Conservation (phyloP, 2,888 invertebrate species). For the Ditula angustiorana region DNA sequence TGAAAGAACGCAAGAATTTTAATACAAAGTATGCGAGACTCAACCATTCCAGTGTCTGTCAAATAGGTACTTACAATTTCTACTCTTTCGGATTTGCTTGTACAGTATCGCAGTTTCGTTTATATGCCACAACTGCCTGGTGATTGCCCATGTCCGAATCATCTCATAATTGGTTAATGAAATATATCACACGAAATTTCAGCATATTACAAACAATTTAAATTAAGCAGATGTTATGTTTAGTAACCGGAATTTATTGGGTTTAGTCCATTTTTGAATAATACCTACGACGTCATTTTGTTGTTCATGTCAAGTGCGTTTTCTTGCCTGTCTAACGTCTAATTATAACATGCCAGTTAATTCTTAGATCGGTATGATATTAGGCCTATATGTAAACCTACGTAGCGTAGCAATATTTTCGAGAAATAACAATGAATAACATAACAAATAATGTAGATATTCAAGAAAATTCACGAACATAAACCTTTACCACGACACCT, state of each 20-base stretch:
- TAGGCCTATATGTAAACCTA: background rate
- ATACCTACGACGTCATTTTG: conserved; percentile 17
- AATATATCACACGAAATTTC: conserved; percentile 54
- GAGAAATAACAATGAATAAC: too few relatives aligned
- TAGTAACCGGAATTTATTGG: conserved; percentile 5
- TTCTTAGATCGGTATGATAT: background rate
- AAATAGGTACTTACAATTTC: conserved; percentile 42
- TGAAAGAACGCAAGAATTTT: conserved; percentile 35
- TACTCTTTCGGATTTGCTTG: conserved; percentile 44
- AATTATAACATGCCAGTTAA: conserved; percentile 10
- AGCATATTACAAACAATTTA: conserved; percentile 48
- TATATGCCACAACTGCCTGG: conserved; percentile 49
- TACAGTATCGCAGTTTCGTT: conserved; percentile 42
- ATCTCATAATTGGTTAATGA: conserved; percentile 66
- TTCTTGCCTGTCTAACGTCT: background rate
- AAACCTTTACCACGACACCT: too few relatives aligned
- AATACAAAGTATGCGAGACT: background rate
- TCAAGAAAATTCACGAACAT: too few relatives aligned
- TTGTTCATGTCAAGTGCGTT: background rate
- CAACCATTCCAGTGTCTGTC: background rate
- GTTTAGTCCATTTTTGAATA: conserved; percentile 27
- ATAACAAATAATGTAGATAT: too few relatives aligned
- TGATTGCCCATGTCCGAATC: conserved; percentile 55
- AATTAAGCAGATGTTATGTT: conserved; percentile 33
- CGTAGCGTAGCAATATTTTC: too few relatives aligned